phyloP scores from a whole-genome alignment of 2,888 invertebrate species.

The Malachius bipustulatus region DNA sequence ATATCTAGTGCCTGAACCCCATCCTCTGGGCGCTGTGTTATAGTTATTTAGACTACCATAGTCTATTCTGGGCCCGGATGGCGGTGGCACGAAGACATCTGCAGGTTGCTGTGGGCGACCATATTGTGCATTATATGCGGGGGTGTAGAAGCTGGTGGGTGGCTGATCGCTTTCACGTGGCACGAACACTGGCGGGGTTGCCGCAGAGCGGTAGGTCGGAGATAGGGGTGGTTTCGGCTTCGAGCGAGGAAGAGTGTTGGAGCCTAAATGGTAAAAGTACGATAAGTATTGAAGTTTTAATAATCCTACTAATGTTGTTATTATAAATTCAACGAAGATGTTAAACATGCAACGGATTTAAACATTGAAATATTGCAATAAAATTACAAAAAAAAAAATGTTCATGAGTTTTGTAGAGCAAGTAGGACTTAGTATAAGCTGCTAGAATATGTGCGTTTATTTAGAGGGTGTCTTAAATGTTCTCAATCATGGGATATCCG shows the following conservation, averaged over 20 bases:
- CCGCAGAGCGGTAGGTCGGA: conserved; percentile 29
- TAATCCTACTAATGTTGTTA: no score
- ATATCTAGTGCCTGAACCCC: conserved; percentile 40
- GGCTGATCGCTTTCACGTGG: conserved; percentile 29
- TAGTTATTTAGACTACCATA: conserved; percentile 45
- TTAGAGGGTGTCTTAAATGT: no score
- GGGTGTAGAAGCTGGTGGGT: conserved; percentile 20
- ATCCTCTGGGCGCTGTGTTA: conserved; percentile 74
- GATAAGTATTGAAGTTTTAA: no score
- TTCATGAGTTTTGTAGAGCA: no score
- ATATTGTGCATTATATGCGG: conserved; percentile 21
- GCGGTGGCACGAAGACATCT: conserved; percentile 16
- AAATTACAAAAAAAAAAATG: no score
- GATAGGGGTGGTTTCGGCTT: conserved; percentile 24
- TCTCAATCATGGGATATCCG: no score
- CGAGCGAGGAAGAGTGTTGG: conserved; percentile 27
- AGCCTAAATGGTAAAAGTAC: no score
- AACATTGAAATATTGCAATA: no score
- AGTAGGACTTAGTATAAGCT: no score
- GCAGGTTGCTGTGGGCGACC: neutral
- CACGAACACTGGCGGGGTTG: conserved; percentile 28
- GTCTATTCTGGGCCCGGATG: conserved; percentile 25
- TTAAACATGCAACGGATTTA: no score
- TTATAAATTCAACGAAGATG: no score
- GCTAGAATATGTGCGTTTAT: no score